Evolutionary conservation across 2,888 invertebrate genomes (phyloP).

Genomic region (Netelia fuscicornis): DNA sequence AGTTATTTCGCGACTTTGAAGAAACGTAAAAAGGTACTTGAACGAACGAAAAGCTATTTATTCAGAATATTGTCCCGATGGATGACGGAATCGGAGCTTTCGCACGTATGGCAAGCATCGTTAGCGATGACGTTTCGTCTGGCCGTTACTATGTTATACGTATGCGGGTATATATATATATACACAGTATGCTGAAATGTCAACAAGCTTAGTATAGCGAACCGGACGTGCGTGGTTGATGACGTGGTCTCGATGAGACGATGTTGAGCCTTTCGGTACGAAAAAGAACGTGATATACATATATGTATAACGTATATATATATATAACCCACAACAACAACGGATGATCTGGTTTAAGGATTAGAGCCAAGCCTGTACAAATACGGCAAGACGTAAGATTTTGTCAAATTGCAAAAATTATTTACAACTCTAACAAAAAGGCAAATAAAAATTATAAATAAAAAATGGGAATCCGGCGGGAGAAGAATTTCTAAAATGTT

Average conservation of each 20-base stretch:
- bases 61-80: neutral
- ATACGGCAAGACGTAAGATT: too few species aligned
- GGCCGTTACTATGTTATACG: constrained; percentile 23
- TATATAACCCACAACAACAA: neutral
- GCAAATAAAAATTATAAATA: neutral
- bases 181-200: constrained; percentile 48
- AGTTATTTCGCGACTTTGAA: too few species aligned
- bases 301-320: neutral
- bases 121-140: constrained; percentile 55
- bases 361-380: constrained; percentile 6
- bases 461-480: neutral
- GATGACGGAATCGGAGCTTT: neutral
- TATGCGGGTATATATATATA: constrained; percentile 5
- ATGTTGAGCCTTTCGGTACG: constrained; percentile 40
- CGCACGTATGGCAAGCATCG: constrained; percentile 17
- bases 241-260: constrained; percentile 61
- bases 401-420: neutral
- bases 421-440: neutral
- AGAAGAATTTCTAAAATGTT: neutral
- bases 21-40: too few species aligned
- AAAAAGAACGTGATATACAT: constrained; percentile 2
- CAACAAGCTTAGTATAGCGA: constrained; percentile 58
- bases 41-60: too few species aligned
- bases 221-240: constrained; percentile 65
- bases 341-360: neutral